These are phyloP conservation scores for Bovichtus variegatus DNA, from an alignment of 2,797 vertebrate genomes.

Conservation along the genomic window DNA sequence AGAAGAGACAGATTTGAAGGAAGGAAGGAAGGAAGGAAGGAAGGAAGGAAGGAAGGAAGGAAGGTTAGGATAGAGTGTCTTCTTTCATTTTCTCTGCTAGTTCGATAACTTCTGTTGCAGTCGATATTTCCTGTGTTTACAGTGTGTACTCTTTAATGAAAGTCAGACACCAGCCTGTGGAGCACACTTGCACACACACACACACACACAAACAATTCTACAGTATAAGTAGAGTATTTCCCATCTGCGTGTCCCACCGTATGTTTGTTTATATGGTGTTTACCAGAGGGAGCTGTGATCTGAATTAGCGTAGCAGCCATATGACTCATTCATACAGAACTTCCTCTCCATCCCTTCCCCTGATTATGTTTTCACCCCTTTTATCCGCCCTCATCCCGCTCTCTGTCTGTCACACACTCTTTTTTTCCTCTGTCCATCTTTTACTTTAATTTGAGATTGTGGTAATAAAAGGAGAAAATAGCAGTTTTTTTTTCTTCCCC, in stretches of 20 bases:
- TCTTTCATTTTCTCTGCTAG: constrained; percentile 59
- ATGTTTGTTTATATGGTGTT: constrained; percentile 74
- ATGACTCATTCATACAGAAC: constrained; percentile 72
- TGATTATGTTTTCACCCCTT: constrained; percentile 68
- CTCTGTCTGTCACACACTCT: constrained; percentile 38
- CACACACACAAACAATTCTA: constrained; percentile 25
- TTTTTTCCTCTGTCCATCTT: constrained; percentile 38
- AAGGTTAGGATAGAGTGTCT: constrained; percentile 45
- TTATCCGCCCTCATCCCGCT: constrained; percentile 37
- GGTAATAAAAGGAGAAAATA: constrained; percentile 31
- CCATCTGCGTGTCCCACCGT: constrained; percentile 50
- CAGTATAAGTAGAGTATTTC: constrained; percentile 58
- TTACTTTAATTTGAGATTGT: constrained; percentile 44
- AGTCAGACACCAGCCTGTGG: constrained; percentile 60
- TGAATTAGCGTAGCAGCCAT: constrained; percentile 68
- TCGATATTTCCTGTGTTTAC: constrained; percentile 79
- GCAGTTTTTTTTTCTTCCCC: neutral
- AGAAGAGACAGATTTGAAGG: constrained; percentile 50
- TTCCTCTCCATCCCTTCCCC: constrained; percentile 53
- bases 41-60: too few relatives aligned
- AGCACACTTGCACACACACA: constrained; percentile 9
- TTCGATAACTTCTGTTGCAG: constrained; percentile 60
- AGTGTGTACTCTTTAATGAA: constrained; percentile 70
- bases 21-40: too few relatives aligned
- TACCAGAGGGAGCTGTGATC: constrained; percentile 71